phyloP scores from a whole-genome alignment of 2,888 invertebrate species.

The Cosmia trapezina region DNA sequence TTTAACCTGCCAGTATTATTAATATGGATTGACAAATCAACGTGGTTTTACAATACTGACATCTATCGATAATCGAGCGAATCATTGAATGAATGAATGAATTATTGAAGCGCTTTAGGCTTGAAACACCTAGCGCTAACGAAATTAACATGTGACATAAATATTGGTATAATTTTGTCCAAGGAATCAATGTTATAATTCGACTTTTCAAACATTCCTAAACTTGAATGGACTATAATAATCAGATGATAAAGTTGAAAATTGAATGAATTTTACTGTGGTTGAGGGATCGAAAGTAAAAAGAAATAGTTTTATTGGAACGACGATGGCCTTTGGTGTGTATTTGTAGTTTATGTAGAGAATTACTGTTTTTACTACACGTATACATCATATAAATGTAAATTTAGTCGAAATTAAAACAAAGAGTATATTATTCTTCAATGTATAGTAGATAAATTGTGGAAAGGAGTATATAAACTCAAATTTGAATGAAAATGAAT shows the following conservation, averaged over 20 bases:
- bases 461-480: slow-evolving; percentile 57
- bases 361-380: slow-evolving; percentile 60
- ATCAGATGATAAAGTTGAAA: slow-evolving; percentile 47
- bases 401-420: slow-evolving; percentile 59
- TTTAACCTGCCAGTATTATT: slow-evolving; percentile 11
- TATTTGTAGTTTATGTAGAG: slow-evolving; percentile 61
- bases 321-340: slow-evolving; percentile 66
- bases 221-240: slow-evolving; percentile 40
- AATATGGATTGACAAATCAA: slow-evolving; percentile 30
- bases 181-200: slow-evolving; percentile 49
- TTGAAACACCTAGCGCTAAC: slow-evolving; percentile 39
- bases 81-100: slow-evolving; percentile 47
- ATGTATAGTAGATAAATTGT: slow-evolving; percentile 61
- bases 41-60: slow-evolving; percentile 55
- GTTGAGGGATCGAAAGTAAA: slow-evolving; percentile 40
- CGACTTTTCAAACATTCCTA: slow-evolving; percentile 61
- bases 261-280: slow-evolving; percentile 37
- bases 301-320: slow-evolving; percentile 46
- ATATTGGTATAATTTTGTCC: slow-evolving; percentile 34
- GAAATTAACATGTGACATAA: slow-evolving; percentile 23
- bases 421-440: slow-evolving; percentile 68
- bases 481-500: slow-evolving; percentile 23
- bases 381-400: slow-evolving; percentile 54
- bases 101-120: slow-evolving; percentile 31
- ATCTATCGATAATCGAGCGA: slow-evolving; percentile 52